Base-by-base conservation (phyloP, 1,140 invertebrate genomes). In the Cheumatopsyche charites region DNA sequence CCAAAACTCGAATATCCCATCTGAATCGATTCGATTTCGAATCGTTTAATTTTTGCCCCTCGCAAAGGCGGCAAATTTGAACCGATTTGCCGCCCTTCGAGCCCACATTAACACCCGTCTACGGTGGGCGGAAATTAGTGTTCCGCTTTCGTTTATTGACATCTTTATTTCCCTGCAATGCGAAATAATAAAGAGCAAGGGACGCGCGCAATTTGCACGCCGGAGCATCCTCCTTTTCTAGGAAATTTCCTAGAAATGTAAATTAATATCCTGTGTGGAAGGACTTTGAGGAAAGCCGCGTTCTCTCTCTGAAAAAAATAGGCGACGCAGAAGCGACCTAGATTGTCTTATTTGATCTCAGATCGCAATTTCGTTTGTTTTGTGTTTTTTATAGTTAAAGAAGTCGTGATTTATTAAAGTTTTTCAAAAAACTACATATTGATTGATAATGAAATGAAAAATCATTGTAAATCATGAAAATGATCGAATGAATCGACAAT, bases 131-230 rank as follows among this genome's bases (percentile, higher is more conserved):
- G 69, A 71, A 71, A 71, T 71, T 71, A 71, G 61, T 49, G 47
- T 71, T 71, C 69, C 69, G 69, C 58, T 65, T 71, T 62, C 58
- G 29, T 71, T 71, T 71, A 71, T 71, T 71, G 69, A 71, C 69
- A 71, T 71, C 69, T 47, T 63, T 62, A 66, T 66, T 66, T 47
- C 63, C 63, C 41, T 45, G 23, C 41, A 66, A 47, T 66, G 41
- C 43, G 41, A 42, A 45, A 47, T 66, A 47, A 66, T 47, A 66
- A 58, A 58, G 55, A 17, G 55, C 63, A n/a, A n/a, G 36, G 23
- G 23, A 61, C 36, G 43, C 63, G 63, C 17, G 12, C 63, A 66
- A 66, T 66, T 66, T 66, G 41, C 43, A 66, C 43, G 63, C 23
- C 63, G 4, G 13, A 13, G 43, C 43, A 47, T 36, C 26, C 17